Conservation (phyloP, 2,888 invertebrate species). For the Agriopis marginaria region DNA sequence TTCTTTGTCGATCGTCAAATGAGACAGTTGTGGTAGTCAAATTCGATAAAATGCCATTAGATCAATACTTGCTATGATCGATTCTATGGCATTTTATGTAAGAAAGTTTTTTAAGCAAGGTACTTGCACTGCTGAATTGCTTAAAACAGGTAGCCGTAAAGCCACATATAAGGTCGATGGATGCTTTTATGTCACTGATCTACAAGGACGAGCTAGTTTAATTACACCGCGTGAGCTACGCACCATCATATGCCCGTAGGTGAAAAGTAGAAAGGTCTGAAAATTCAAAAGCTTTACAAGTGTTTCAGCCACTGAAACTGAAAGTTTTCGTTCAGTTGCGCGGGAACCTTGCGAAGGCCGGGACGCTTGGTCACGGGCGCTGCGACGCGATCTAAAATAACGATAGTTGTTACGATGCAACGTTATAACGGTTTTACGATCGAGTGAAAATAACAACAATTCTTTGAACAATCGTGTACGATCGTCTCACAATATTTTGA, state of each 20-base stretch:
- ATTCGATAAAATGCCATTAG: too few relatives aligned
- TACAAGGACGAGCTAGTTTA: too few relatives aligned
- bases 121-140: too few relatives aligned
- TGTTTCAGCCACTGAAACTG: conserved; percentile 9
- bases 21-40: too few relatives aligned
- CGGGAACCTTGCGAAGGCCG: conserved; percentile 20
- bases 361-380: conserved; percentile 27
- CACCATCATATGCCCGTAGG: background rate
- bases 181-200: too few relatives aligned
- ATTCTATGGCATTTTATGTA: too few relatives aligned
- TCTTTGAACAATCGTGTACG: conserved; percentile 10
- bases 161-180: too few relatives aligned
- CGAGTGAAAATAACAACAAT: conserved; percentile 11
- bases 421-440: conserved; percentile 5
- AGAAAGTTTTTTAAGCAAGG: too few relatives aligned
- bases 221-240: too few relatives aligned
- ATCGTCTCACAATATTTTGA: background rate
- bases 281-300: background rate
- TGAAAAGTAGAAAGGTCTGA: background rate
- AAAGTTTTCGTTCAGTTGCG: conserved; percentile 25
- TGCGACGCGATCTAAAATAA: conserved; percentile 5
- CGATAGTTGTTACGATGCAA: conserved; percentile 24
- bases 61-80: too few relatives aligned
- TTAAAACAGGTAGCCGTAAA: too few relatives aligned
- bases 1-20: too few relatives aligned